These are phyloP conservation scores for Conops quadrifasciatus DNA, from an alignment of 2,888 invertebrate species.

Conservation along the genomic window DNA sequence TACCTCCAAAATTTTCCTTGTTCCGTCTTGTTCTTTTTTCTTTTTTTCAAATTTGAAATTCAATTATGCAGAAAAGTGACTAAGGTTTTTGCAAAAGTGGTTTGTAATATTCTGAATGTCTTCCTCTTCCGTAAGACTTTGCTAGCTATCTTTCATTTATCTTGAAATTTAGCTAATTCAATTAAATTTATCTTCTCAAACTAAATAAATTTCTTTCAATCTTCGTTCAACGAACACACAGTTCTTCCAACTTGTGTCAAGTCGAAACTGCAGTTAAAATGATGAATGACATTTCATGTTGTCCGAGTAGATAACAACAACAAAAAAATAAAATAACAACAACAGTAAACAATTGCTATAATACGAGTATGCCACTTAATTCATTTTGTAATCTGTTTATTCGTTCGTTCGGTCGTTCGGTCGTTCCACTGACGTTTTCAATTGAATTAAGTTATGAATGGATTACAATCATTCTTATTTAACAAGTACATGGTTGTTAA, in stretches of 20 bases:
- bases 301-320: not conserved
- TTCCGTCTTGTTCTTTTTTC: no score
- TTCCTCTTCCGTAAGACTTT: not conserved
- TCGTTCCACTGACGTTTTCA: constrained; percentile 15
- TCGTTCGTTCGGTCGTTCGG: not conserved
- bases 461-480: constrained; percentile 7
- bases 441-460: constrained; percentile 27
- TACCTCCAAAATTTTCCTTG: no score
- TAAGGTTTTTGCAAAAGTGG: not conserved
- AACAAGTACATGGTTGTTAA: no score
- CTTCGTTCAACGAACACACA: not conserved
- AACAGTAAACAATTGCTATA: not conserved
- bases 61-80: not conserved
- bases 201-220: no score
- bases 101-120: not conserved
- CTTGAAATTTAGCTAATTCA: constrained; percentile 1
- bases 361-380: no score
- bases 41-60: no score
- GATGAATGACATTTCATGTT: constrained; percentile 24
- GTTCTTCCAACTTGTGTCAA: constrained; percentile 9
- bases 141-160: not conserved
- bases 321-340: constrained; percentile 11
- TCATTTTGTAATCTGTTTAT: constrained; percentile 7
- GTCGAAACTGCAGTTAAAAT: constrained; percentile 16
- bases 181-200: constrained; percentile 3